Evolutionary conservation across 1,140 invertebrate species (phyloP).

Genomic region (Leptonema lineaticorne): DNA sequence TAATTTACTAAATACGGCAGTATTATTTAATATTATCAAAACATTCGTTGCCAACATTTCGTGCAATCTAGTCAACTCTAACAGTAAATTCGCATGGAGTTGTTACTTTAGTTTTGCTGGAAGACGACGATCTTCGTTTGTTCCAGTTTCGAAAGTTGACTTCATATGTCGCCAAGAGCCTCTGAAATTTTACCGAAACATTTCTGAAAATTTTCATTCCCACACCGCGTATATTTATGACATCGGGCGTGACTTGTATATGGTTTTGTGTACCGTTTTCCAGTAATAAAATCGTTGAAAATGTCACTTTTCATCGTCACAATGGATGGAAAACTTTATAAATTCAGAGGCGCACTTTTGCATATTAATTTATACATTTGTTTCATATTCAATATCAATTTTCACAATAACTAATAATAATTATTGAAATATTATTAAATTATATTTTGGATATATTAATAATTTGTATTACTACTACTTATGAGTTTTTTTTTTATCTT

Average conservation of each 20-base stretch:
- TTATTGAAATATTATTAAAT: too few species aligned
- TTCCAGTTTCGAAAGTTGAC: background rate
- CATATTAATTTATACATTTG: too few species aligned
- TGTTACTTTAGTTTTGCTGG: background rate
- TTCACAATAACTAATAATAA: too few species aligned
- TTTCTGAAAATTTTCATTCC: background rate
- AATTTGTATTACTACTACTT: too few species aligned
- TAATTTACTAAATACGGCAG: too few species aligned
- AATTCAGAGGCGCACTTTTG: background rate
- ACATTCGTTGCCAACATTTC: too few species aligned
- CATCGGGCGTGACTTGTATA: constrained; percentile 12
- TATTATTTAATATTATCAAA: too few species aligned
- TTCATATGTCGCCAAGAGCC: background rate
- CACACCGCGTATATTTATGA: constrained; percentile 12
- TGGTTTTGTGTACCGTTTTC: constrained; percentile 28
- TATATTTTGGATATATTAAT: too few species aligned
- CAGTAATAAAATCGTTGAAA: constrained; percentile 34
- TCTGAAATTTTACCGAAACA: background rate
- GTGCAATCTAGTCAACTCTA: too few species aligned
- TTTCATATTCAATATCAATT: too few species aligned
- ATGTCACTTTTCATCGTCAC: background rate
- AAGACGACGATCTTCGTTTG: background rate
- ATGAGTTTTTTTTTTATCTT: too few species aligned
- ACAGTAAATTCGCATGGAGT: constrained; percentile 5
- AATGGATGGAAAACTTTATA: background rate